Conservation (phyloP, 2,797 vertebrate genomes). For the Eospalax fontanierii region DNA sequence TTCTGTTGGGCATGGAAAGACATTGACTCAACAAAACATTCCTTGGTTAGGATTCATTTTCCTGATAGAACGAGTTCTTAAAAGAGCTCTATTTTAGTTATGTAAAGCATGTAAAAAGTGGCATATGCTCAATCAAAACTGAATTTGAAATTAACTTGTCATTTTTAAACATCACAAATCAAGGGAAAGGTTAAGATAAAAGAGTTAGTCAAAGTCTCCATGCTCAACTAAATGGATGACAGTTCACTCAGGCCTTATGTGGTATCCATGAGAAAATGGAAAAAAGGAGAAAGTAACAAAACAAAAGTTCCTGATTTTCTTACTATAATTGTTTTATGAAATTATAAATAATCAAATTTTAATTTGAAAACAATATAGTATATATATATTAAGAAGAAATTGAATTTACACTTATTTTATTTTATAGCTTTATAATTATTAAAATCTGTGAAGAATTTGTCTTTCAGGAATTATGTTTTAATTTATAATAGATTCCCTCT, state of each 20-base stretch:
- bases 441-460: conserved; percentile 23
- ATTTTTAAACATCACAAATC: conserved; percentile 86
- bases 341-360: conserved; percentile 39
- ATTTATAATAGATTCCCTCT: background rate
- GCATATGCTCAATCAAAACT: conserved; percentile 90
- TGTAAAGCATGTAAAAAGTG: conserved; percentile 90
- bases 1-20: conserved; percentile 85
- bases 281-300: background rate
- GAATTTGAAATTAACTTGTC: conserved; percentile 91
- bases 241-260: background rate
- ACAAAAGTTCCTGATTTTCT: background rate
- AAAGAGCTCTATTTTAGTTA: conserved; percentile 92
- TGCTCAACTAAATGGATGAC: conserved; percentile 73
- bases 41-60: conserved; percentile 89
- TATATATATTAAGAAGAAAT: background rate
- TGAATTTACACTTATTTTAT: background rate
- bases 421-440: background rate
- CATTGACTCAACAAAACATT: conserved; percentile 86
- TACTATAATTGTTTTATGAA: conserved; percentile 61
- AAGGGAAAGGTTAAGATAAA: conserved; percentile 64
- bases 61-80: conserved; percentile 89
- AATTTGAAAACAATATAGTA: conserved; percentile 24
- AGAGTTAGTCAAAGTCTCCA: conserved; percentile 80
- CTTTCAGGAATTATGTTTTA: background rate
- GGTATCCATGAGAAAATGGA: background rate